Evolutionary conservation across 1,140 invertebrate genomes (phyloP), one percentile per base, ranked within the genome.

Genomic region (Trichomalopsis sarcophagae): DNA sequence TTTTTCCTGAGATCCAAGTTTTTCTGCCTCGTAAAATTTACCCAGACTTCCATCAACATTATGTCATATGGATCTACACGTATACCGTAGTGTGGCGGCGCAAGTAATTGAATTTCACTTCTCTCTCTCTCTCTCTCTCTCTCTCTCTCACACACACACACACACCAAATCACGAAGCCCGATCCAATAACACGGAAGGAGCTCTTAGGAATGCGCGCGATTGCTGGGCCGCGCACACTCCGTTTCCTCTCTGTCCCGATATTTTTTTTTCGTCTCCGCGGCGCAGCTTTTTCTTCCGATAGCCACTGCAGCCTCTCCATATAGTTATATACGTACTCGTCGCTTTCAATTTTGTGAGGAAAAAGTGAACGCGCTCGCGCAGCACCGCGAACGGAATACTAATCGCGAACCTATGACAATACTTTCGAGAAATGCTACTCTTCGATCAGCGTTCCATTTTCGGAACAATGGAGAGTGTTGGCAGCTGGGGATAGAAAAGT

Each of bases 341-440:
- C 66, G 79, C 74, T 86, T 86, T 81, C 74, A 78, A 82, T 86
- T 86, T 86, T 36, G 73, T 62, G n/a, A 23, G 9, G 78, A 80
- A 80, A 80, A 80, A 80, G 78, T 69, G 78, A 69, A 69, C 5
- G 79, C 21, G 33, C 10, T 36, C 66, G 2, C 55, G 5, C 21
- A 17, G 5, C 21, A 2, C 17, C 44, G 27, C 66, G 23, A 11
- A 4, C 55, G n/a, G 79, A 81, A 81, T 82, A 82, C 81, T 62
- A 75, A 82, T 75, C 69, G 27, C 3, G 4, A n/a, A 0, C 33
- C 21, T n/a, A 27, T 75, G 50, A 82, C 81, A 40, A 75, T 82
- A 75, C 81, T 82, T 82, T 75, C 71, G 44, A 73, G 47, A 55
- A 82, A 82, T 50, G 81, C 69, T 36, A 81, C 80, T 82, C 30